Evolutionary conservation across 1,140 invertebrate genomes (phyloP).

Genomic region (Sipha flava): DNA sequence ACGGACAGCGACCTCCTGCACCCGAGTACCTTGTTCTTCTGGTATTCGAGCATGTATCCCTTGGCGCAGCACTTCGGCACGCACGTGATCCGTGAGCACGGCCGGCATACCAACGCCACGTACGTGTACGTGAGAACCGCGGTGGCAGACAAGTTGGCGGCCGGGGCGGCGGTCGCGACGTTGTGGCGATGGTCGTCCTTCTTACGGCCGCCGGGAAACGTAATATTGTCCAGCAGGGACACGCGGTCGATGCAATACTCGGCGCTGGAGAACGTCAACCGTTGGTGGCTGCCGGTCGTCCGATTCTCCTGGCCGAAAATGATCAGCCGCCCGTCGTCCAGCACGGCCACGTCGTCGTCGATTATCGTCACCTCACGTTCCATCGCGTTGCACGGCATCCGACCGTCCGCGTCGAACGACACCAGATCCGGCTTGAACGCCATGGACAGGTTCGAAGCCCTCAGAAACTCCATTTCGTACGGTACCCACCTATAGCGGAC

Average conservation of each 20-base stretch:
- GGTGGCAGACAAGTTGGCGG: neutral
- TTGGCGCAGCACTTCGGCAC: conserved; percentile 31
- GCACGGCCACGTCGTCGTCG: conserved; percentile 5
- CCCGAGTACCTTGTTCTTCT: neutral
- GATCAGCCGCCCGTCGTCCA: neutral
- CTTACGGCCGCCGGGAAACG: neutral
- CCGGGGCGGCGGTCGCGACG: neutral
- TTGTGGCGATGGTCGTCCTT: too few relatives aligned
- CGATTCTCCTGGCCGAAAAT: neutral
- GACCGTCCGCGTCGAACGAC: neutral
- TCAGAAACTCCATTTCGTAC: neutral
- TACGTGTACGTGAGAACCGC: neutral
- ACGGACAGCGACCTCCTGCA: neutral
- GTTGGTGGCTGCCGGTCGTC: neutral
- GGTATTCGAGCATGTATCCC: neutral
- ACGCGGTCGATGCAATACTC: conserved; percentile 32
- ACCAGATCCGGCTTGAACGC: neutral
- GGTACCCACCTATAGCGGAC: neutral
- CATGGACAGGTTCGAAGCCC: neutral
- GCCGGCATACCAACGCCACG: conserved; percentile 29
- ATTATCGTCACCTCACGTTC: neutral
- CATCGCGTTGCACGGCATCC: neutral
- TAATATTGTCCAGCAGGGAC: neutral
- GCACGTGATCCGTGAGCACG: conserved; percentile 6
- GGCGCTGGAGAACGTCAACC: neutral